Conservation (phyloP, 2,113 vertebrate genomes). For the Charadrius vociferus region DNA sequence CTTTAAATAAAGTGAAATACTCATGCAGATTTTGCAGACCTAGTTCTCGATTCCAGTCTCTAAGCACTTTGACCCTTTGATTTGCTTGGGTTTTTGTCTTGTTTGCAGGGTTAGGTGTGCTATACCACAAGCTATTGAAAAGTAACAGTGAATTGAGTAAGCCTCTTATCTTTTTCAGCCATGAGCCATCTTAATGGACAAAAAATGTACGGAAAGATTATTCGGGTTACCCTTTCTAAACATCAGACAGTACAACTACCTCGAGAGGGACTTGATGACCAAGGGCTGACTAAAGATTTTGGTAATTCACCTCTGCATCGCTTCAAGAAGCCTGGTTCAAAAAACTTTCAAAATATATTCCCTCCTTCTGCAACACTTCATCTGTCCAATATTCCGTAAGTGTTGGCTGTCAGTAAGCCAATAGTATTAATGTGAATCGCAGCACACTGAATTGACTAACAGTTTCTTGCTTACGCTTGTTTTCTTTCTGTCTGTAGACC, state of each 20-base stretch:
- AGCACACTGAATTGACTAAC: neutral
- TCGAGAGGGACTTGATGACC: constrained; percentile 94
- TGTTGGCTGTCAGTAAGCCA: constrained; percentile 2
- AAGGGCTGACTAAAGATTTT: constrained; percentile 96
- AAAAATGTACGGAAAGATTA: constrained; percentile 98
- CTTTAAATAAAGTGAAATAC: neutral
- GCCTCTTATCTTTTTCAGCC: constrained; percentile 75
- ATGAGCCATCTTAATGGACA: constrained; percentile 99
- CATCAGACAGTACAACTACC: constrained; percentile 96
- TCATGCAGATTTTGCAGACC: neutral
- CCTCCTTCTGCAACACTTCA: constrained; percentile 96
- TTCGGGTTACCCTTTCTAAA: constrained; percentile 94
- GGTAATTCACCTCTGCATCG: constrained; percentile 96
- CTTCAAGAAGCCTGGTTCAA: constrained; percentile 96
- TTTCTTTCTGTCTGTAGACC: constrained; percentile 77
- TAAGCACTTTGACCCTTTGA: neutral
- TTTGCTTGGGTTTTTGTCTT: neutral
- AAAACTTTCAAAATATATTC: constrained; percentile 98
- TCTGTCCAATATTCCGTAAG: constrained; percentile 97
- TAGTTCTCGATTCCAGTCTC: neutral
- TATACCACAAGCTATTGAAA: neutral
- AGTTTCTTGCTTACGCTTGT: neutral
- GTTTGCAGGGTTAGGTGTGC: neutral
- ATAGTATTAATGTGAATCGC: neutral
- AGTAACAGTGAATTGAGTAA: neutral